Evolutionary conservation across 1,140 invertebrate species (phyloP).

Genomic region (Penaeus indicus): DNA sequence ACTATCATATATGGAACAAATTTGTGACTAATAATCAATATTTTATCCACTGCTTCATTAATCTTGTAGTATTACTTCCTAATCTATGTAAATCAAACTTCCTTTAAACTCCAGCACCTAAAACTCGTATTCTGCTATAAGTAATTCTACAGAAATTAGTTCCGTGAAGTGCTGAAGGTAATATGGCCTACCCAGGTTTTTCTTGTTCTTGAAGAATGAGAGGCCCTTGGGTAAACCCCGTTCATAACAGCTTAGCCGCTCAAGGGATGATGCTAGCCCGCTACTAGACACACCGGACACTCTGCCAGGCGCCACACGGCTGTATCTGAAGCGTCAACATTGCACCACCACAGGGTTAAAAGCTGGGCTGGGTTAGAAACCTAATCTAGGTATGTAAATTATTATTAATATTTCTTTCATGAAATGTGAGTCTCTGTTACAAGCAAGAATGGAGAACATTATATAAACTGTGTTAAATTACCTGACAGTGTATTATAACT

Average conservation of each 20-base stretch:
- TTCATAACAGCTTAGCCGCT: slow-evolving; percentile 73
- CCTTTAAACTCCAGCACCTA: too few relatives aligned
- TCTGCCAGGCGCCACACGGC: slow-evolving; percentile 50
- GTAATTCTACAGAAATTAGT: too few relatives aligned
- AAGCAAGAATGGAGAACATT: too few relatives aligned
- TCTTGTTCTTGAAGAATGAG: slow-evolving; percentile 65
- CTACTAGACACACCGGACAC: slow-evolving; percentile 63
- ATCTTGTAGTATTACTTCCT: too few relatives aligned
- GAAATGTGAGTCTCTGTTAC: not conserved
- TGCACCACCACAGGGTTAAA: slow-evolving; percentile 41
- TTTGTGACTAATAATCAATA: too few relatives aligned
- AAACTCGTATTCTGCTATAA: too few relatives aligned
- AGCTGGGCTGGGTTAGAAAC: slow-evolving; percentile 31
- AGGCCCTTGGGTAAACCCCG: slow-evolving; percentile 72
- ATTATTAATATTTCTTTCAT: not conserved
- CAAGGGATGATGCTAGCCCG: slow-evolving; percentile 70
- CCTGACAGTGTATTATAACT: too few relatives aligned
- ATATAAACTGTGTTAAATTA: too few relatives aligned
- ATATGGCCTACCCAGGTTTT: slow-evolving; percentile 54
- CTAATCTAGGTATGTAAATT: not conserved
- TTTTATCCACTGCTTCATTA: too few relatives aligned
- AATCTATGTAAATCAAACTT: too few relatives aligned
- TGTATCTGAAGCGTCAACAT: slow-evolving; percentile 42
- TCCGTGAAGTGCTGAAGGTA: too few relatives aligned
- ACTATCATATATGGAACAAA: too few relatives aligned